A percentile compares a stretch with the other conserved stretches of the same genome.
Evolutionary conservation across 2,797 vertebrate genomes (phyloP).

Genomic region (Limosa lapponica): DNA sequence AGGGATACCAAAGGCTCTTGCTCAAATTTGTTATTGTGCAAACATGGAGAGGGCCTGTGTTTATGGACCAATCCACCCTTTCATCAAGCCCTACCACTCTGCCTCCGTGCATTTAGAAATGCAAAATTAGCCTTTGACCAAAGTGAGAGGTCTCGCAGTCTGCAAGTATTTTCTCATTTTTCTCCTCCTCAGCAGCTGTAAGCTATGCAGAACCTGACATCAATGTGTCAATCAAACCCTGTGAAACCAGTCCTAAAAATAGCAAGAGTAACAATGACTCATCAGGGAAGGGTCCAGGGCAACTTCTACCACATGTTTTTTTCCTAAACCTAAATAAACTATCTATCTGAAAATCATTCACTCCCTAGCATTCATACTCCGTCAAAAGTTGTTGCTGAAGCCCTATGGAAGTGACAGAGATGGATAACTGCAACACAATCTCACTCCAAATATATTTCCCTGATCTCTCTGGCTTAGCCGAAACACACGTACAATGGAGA

Average conservation of each 20-base stretch:
- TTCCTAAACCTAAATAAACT: background rate
- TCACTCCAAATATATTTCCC: background rate
- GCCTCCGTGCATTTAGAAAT: accelerated
- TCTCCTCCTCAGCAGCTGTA: background rate
- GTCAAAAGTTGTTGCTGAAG: background rate
- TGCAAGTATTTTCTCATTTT: background rate
- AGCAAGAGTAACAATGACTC: background rate
- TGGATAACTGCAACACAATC: background rate
- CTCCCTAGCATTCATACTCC: background rate
- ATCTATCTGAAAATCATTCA: background rate
- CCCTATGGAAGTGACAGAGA: background rate
- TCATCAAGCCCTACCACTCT: background rate
- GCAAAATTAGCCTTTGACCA: background rate
- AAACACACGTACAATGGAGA: accelerated
- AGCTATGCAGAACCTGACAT: background rate
- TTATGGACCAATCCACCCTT: background rate
- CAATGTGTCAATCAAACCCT: background rate
- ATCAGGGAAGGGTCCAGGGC: background rate
- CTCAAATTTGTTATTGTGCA: background rate
- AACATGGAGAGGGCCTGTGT: background rate
- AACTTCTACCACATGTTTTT: background rate
- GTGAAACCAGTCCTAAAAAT: background rate
- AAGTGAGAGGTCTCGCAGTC: background rate
- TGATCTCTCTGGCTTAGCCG: background rate
- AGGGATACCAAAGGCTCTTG: accelerated